Base-by-base conservation (phyloP, 1,140 invertebrate species). In the Drosophila sechellia region DNA sequence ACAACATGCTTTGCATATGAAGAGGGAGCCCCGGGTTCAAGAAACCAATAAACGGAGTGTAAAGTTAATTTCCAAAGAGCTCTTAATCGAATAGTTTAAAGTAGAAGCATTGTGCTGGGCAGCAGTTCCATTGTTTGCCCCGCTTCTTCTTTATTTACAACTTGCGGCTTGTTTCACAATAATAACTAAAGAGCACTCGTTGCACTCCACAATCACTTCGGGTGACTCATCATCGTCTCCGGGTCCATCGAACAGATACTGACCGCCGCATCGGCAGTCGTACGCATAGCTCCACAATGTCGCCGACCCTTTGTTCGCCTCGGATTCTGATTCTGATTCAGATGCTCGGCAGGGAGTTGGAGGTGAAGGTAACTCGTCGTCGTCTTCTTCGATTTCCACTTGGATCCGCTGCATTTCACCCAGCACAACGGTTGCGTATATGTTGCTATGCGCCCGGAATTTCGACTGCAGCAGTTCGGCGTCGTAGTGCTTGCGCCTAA, bases 151-250 rank as follows among this genome's bases (percentile, higher is more conserved):
- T 81, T 76, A 52, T 52, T 75, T 52, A 10, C 59, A 45, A 17
- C 57, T 58, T 61, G 43, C 35, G 48, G 71, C 39, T n/a, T 52
- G 63, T 72, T 86, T 90, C 52, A 90, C 78, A 77, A 92, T 73
- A 66, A 92, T 90, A 66, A 92, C 87, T 52, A 92, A 77, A 76
- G 90, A 92, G 73, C 90, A 92, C 79, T 92, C 90, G 61, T 55
- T 92, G 75, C 90, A 92, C 71, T 92, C 90, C 58, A 92, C 87
- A 90, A 92, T 89, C 77, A 86, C 78, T 83, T 92, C 90, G 22
- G 40, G 35, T 77, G 75, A 71, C 79, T 85, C 74, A 63, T 85
- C 74, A 63, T 71, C 57, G 48, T 66, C 64, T 65, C 52, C 45
- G 49, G 65, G 63, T 64, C 69, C 81, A 66, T 87, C 84, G 54